A percentile compares a stretch with the other conserved stretches of the same genome.
Conservation (phyloP, 2,113 vertebrate species). For the Corythoichthys intestinalis region DNA sequence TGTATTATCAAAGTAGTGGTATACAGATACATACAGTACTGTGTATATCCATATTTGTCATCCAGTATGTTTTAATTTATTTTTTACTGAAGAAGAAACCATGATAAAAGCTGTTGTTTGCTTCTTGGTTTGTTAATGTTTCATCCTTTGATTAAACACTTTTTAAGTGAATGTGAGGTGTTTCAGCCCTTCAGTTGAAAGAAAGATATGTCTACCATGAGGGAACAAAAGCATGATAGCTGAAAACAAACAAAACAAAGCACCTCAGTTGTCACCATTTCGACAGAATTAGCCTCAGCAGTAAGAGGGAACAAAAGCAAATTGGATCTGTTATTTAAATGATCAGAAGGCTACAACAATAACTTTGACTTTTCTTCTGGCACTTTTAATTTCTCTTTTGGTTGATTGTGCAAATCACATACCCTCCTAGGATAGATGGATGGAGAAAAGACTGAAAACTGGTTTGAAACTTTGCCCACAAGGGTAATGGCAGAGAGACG, state of each 20-base stretch:
- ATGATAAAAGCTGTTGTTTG: neutral
- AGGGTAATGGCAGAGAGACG: neutral
- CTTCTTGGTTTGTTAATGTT: neutral
- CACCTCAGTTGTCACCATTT: slow-evolving; percentile 22
- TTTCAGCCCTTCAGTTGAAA: slow-evolving; percentile 39
- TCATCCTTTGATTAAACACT: slow-evolving; percentile 33
- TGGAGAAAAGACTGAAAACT: neutral
- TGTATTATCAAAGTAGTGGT: neutral
- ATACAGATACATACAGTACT: neutral
- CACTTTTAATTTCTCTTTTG: slow-evolving; percentile 15
- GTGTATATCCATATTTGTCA: neutral
- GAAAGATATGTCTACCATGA: slow-evolving; percentile 21
- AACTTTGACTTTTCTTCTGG: slow-evolving; percentile 24
- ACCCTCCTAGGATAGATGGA: neutral
- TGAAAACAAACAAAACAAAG: slow-evolving; percentile 34
- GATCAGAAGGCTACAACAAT: slow-evolving; percentile 44
- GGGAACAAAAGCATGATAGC: neutral
- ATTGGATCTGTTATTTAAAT: slow-evolving; percentile 37
- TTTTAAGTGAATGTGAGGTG: slow-evolving; percentile 26
- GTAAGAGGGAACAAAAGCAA: slow-evolving; percentile 17
- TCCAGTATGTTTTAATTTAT: neutral
- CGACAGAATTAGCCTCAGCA: slow-evolving; percentile 25
- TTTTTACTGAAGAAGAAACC: neutral
- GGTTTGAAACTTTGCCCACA: neutral
- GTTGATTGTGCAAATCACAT: neutral